phyloP scores from a whole-genome alignment of 2,888 invertebrate genomes.

The Eupithecia insigniata region DNA sequence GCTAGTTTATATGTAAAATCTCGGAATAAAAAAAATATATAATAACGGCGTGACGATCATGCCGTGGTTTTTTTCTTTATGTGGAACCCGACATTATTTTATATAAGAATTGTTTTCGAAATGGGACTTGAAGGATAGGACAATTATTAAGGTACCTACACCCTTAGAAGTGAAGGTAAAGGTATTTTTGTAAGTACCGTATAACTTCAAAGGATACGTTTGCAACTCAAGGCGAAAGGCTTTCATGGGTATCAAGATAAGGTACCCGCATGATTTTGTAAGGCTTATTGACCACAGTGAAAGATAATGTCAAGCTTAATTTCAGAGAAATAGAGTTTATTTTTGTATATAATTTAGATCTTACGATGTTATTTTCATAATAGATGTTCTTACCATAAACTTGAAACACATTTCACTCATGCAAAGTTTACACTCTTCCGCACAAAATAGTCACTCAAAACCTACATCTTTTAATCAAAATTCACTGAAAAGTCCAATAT shows the following conservation, averaged over 20 bases:
- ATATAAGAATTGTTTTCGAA: no score
- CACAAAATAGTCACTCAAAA: slow-evolving; percentile 6
- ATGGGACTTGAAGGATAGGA: no score
- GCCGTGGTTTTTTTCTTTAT: no score
- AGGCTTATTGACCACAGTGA: background rate
- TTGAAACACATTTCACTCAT: slow-evolving; percentile 21
- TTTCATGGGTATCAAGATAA: slow-evolving; percentile 6
- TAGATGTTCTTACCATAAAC: slow-evolving; percentile 34
- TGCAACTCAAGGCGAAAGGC: background rate
- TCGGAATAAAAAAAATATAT: no score
- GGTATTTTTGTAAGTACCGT: background rate
- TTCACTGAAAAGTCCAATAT: background rate
- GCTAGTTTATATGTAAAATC: no score
- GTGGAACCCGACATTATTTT: no score
- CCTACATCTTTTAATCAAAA: background rate
- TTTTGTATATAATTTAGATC: background rate
- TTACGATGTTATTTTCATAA: background rate
- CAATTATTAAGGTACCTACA: no score
- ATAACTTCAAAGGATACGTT: slow-evolving; percentile 5
- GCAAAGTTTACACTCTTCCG: slow-evolving; percentile 20
- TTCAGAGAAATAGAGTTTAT: background rate
- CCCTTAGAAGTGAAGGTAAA: background rate
- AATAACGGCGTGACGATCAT: no score
- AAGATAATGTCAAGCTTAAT: background rate
- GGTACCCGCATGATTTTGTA: slow-evolving; percentile 10